Evolutionary conservation across 2,797 vertebrate genomes (phyloP).

Genomic region (Rachycentron canadum): DNA sequence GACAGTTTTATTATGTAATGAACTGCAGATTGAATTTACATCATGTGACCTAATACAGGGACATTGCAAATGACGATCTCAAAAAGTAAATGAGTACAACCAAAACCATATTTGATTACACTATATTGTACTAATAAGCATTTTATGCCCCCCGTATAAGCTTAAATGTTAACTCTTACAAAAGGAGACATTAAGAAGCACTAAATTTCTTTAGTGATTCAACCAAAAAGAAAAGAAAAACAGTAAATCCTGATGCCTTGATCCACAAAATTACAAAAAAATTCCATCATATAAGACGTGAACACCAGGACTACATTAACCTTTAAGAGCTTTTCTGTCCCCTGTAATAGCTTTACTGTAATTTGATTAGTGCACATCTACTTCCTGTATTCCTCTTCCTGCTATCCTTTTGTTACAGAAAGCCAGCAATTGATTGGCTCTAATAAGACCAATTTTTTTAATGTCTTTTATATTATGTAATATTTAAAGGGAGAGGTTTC

Average conservation of each 20-base stretch:
- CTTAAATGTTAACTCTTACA: not conserved
- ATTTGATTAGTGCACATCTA: conserved; percentile 38
- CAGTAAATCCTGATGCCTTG: not conserved
- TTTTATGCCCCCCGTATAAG: not conserved
- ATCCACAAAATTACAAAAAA: not conserved
- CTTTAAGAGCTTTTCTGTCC: conserved; percentile 29
- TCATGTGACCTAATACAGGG: conserved; percentile 32
- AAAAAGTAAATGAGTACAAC: conserved; percentile 23
- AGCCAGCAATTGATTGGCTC: conserved; percentile 64
- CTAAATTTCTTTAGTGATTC: conserved; percentile 3
- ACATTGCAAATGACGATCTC: conserved; percentile 13
- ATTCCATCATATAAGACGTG: not conserved
- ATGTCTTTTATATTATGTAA: conserved; percentile 75
- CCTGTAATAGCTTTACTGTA: conserved; percentile 11
- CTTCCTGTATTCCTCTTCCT: conserved; percentile 45
- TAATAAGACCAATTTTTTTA: conserved; percentile 47
- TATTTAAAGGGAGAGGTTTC: conserved; percentile 70
- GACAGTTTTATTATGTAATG: conserved; percentile 31
- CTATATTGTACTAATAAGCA: not conserved
- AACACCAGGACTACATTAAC: conserved; percentile 5
- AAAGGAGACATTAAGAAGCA: not conserved
- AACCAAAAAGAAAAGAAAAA: not conserved
- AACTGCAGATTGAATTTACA: conserved; percentile 36
- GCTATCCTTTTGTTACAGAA: conserved; percentile 37
- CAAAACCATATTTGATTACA: conserved; percentile 13